Evolutionary conservation across 2,113 vertebrate genomes (phyloP), one percentile per base, ranked within the genome.

Genomic region (Zosterops borbonicus): DNA sequence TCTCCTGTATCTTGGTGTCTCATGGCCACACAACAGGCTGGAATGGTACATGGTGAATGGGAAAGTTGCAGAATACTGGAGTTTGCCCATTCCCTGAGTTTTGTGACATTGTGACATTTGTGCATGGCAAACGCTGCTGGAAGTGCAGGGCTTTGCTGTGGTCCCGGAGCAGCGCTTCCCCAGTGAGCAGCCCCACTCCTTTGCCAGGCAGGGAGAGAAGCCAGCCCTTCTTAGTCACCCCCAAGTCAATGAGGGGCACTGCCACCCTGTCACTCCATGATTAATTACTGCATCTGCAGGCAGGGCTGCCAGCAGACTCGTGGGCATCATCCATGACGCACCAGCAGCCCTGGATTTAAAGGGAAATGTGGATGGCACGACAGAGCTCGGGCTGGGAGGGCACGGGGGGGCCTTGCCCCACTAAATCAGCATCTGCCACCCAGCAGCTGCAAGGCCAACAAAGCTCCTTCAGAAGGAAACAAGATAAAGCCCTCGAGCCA

Each of bases 391-490:
- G 5, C 58, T 53, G 1, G 89, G 52, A n/a, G 52, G 65, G 65
- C 49, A 94, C 74, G 55, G 67, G 90, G 83, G 74, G 83, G 44
- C 19, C 59, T 56, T 81, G 47, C 76, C 86, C 90, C 89, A 60
- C 39, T 19, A 70, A 87, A 89, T 44, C 86, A 3, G 44, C 94
- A 94, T 94, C 92, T 90, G 91, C 80, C 76, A 75, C 24, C 76
- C 91, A 92, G 89, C 94, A 97, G 94, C 91, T 95, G 94, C 94
- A 92, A 47, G 56, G 69, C 28, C 92, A 94, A 91, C 92, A 97
- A 95, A 95, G 92, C 73, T 84, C 44, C 60, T 47, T 93, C 89
- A 82, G 73, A 97, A 64, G 89, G 78, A 59, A 95, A 81, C 73
- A 75, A 33, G 74, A 83, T 76, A 37, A 92, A 89, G 79, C 46